Evolutionary conservation across 2,888 invertebrate species (phyloP), one percentile per base, ranked within the genome.

Genomic region (Xestia sexstrigata): DNA sequence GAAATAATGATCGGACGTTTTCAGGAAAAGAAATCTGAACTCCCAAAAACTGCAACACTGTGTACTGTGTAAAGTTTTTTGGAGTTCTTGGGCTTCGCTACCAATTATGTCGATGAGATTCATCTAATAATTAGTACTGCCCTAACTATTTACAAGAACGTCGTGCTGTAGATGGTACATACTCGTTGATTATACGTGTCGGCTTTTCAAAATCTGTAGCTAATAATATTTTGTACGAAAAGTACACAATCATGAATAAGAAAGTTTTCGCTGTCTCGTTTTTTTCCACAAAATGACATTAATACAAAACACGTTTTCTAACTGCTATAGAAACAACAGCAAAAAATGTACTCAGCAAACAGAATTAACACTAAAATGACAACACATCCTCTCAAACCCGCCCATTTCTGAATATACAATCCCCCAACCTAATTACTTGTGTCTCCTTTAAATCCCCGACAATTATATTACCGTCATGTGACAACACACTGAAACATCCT

Each of bases 401-500:
- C 70, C 35, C 45, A 49, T 55, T 62, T 26, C 49, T 52, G 35
- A 65, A 65, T 9, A 68, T 26, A n/a, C 47, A 62, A 60, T 1
- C 6, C 15, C 58, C 13, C 55, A 35, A 35, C 47, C 35, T 55
- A 74, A 77, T 66, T 62, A 84, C 52, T 70, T 55, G 58, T 20
- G 60, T 66, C 30, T 52, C 71, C 65, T 72, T 47, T 81, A 81
- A 77, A 85, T 68, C 71, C 62, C 15, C 45, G 52, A 66, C 85
- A 71, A 82, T 84, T 62, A 84, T 65, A 79, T 83, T 70, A 73
- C 73, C 35, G 42, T 6, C 26, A 15, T 42, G 62, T 83, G 30
- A 69, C 39, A 70, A 63, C 58, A 72, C 39, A 45, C 52, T 58
- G 39, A 60, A 74, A 68, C 75, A 26, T 42, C 49, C 74, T 60